Conservation (phyloP, 1,140 invertebrate species). For the Chrysoperla carnea region DNA sequence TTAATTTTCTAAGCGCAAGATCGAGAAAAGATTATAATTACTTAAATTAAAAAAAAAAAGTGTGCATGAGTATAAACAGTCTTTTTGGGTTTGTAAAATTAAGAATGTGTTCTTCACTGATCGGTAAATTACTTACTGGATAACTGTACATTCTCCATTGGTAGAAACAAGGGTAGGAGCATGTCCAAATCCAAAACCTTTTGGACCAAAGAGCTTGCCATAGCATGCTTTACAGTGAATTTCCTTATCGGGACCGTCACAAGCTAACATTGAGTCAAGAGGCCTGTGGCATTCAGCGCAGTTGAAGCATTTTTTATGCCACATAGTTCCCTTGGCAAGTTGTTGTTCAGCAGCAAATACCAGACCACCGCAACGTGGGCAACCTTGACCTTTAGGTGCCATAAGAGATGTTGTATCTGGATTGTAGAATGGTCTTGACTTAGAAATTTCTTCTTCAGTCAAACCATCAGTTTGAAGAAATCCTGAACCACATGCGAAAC, state of each 20-base stretch:
- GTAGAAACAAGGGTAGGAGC: slow-evolving; percentile 65
- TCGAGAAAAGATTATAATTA: too few relatives aligned
- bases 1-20: too few relatives aligned
- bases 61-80: too few relatives aligned
- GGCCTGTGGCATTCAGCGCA: slow-evolving; percentile 85
- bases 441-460: slow-evolving; percentile 64
- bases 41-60: too few relatives aligned
- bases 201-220: slow-evolving; percentile 75
- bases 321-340: slow-evolving; percentile 82
- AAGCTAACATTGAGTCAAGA: slow-evolving; percentile 79
- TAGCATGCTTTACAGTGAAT: slow-evolving; percentile 81
- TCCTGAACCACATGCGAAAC: slow-evolving; percentile 86
- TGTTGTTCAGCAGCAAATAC: slow-evolving; percentile 91
- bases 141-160: slow-evolving; percentile 48
- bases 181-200: slow-evolving; percentile 79
- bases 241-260: slow-evolving; percentile 76
- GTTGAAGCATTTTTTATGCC: slow-evolving; percentile 90
- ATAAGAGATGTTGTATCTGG: slow-evolving; percentile 76
- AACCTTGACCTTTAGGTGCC: slow-evolving; percentile 73
- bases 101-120: too few relatives aligned
- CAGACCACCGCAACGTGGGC: slow-evolving; percentile 78
- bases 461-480: slow-evolving; percentile 79
- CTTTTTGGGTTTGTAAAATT: too few relatives aligned
- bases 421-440: slow-evolving; percentile 55
- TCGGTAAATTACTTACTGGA: slow-evolving; percentile 37